Percentiles rank a stretch among this genome's conserved stretches.
Evolutionary conservation across 2,888 invertebrate genomes (phyloP).

Genomic region (Dascillus cervinus): DNA sequence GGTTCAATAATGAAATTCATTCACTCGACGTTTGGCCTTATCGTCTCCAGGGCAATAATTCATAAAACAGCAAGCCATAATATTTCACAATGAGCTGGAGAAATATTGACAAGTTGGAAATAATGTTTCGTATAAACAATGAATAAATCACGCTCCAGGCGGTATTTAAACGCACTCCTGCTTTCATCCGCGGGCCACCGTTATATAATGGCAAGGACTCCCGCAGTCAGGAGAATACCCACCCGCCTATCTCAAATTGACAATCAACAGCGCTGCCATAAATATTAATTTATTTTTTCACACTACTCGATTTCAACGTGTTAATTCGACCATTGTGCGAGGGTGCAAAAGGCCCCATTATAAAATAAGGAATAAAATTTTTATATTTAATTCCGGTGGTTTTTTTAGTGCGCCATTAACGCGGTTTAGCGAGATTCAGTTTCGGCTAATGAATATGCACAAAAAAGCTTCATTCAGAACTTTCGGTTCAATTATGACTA

Average conservation of each 20-base stretch:
- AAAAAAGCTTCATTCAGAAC: conserved; percentile 13
- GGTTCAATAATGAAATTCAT: too few relatives aligned
- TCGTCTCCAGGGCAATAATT: too few relatives aligned
- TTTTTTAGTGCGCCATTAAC: too few relatives aligned
- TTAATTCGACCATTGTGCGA: conserved; percentile 30
- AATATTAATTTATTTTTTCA: conserved; percentile 37
- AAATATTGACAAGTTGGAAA: too few relatives aligned
- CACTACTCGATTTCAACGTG: conserved; percentile 30
- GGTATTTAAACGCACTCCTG: conserved; percentile 21
- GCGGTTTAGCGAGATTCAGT: too few relatives aligned
- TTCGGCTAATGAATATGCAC: neutral
- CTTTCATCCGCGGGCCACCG: conserved; percentile 12
- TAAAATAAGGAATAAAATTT: too few relatives aligned
- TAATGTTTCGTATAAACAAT: conserved; percentile 12
- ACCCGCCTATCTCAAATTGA: conserved; percentile 18
- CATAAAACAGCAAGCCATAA: too few relatives aligned
- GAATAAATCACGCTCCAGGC: conserved; percentile 25
- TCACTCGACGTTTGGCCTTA: too few relatives aligned
- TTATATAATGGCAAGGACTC: conserved; percentile 19
- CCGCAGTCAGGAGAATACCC: conserved; percentile 17
- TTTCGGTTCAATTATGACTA: conserved; percentile 31
- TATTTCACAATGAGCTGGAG: too few relatives aligned
- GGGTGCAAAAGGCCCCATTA: too few relatives aligned
- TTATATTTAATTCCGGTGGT: too few relatives aligned
- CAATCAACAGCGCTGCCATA: conserved; percentile 28